Conservation (phyloP, 2,888 invertebrate species). For the Phasia obesa region DNA sequence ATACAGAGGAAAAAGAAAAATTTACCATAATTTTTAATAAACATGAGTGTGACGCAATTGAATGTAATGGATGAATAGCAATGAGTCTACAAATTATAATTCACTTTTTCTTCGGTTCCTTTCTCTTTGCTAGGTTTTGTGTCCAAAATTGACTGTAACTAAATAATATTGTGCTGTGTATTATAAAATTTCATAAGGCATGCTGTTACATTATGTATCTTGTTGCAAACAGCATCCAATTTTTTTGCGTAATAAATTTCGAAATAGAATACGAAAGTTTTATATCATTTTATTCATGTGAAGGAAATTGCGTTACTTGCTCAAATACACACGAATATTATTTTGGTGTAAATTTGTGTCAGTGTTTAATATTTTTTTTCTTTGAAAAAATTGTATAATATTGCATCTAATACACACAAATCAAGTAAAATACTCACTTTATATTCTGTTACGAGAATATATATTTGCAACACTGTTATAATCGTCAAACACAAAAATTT, state of each 20-base stretch:
- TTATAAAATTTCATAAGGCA: slow-evolving; percentile 52
- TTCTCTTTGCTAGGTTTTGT: background rate
- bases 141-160: slow-evolving; percentile 58
- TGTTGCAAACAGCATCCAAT: background rate
- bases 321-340: background rate
- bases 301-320: slow-evolving; percentile 21
- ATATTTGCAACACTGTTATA: slow-evolving; percentile 30
- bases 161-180: slow-evolving; percentile 35
- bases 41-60: slow-evolving; percentile 46
- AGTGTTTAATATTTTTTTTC: slow-evolving; percentile 16
- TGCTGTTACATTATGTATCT: slow-evolving; percentile 55
- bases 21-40: slow-evolving; percentile 30
- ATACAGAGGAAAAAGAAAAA: background rate
- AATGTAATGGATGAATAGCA: slow-evolving; percentile 49
- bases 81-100: slow-evolving; percentile 48
- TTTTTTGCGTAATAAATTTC: slow-evolving; percentile 13
- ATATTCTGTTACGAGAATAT: background rate
- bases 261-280: slow-evolving; percentile 26
- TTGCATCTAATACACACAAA: slow-evolving; percentile 48
- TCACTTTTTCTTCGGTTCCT: background rate
- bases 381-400: slow-evolving; percentile 41
- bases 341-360: background rate
- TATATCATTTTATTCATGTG: slow-evolving; percentile 6
- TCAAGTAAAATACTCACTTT: background rate
- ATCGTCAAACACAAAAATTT: slow-evolving; percentile 30